Base-by-base conservation (phyloP, 2,113 vertebrate genomes). In the Ia io region DNA sequence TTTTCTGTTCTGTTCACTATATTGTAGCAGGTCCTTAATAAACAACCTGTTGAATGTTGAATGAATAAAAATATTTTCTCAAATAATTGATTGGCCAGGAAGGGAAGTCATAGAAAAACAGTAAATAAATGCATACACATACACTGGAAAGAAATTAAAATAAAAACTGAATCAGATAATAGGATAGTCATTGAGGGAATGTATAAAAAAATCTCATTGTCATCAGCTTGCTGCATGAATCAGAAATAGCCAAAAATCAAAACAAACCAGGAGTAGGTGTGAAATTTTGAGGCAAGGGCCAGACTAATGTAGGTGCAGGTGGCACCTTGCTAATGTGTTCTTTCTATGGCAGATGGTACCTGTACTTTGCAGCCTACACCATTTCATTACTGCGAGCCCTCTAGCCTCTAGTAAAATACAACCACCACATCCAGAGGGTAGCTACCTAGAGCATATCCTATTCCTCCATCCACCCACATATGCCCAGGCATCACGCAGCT, bases 291-390 rank as follows among this genome's bases (percentile, higher is more conserved):
- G 44, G 28, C 78, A 91, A 47, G 28, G 91, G 47, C 47, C 90
- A 84, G 28, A 35, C 18, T 82, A 74, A 80, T 0, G 1, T 13
- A 67, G 76, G 83, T 77, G 76, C 78, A 96, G 73, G 86, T 90
- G 90, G 87, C 69, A 61, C 61, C 56, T 49, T 85, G n/a, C 67
- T 94, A 37, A 76, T 59, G 42, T 37, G 49, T 53, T 93, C 42
- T 69, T 63, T 88, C 35, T 14, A 25, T 4, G n/a, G 42, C 93
- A 96, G 84, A 96, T 93, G 84, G 71, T 51, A 9, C 40, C 51
- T 93, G 8, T 35, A 59, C 42, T 67, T 83, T 88, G 44, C 14
- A 93, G 49, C 83, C 67, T 17, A 16, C 23, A 11, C 3, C 13
- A 16, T 51, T 42, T 78, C 22, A 59, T 78, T 47, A 61, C 35